These are phyloP conservation scores for Pollenia griseotomentosa DNA, from an alignment of 2,888 invertebrate species.

Conservation along the genomic window DNA sequence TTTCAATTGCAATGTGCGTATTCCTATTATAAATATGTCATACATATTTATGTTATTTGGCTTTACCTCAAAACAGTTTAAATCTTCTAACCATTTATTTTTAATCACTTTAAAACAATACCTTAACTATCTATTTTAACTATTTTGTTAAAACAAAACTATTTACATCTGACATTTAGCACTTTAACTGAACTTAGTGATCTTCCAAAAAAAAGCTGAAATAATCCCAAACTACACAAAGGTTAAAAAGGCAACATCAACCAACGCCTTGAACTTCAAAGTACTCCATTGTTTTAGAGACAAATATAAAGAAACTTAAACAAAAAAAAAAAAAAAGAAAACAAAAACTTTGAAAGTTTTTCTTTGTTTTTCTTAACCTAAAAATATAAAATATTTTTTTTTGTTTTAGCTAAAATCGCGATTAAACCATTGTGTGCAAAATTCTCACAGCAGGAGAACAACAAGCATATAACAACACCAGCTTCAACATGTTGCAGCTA, in stretches of 20 bases:
- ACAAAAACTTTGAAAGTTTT: constrained; percentile 43
- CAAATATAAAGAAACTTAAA: not conserved
- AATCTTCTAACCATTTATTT: not conserved
- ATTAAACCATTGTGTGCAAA: constrained; percentile 58
- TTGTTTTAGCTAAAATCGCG: constrained; percentile 60
- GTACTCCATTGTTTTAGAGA: constrained; percentile 46
- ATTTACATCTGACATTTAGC: constrained; percentile 72
- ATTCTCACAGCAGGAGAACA: constrained; percentile 66
- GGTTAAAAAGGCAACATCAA: constrained; percentile 66
- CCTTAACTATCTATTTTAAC: constrained; percentile 48
- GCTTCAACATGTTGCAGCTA: constrained; percentile 15
- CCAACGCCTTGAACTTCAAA: constrained; percentile 71
- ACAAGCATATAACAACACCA: constrained; percentile 58
- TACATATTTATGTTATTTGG: not conserved
- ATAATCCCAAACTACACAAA: constrained; percentile 42
- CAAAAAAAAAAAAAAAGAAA: not conserved
- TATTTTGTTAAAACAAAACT: constrained; percentile 72
- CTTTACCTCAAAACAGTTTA: not conserved
- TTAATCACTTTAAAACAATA: constrained; percentile 33
- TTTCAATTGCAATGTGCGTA: not conserved
- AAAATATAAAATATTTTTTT: constrained; percentile 39
- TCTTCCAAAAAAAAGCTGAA: constrained; percentile 32
- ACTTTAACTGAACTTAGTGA: constrained; percentile 59
- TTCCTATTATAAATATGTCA: not conserved
- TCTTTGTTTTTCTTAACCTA: constrained; percentile 21